Conservation (phyloP, 2,797 vertebrate species). For the Molossus alvarezi region DNA sequence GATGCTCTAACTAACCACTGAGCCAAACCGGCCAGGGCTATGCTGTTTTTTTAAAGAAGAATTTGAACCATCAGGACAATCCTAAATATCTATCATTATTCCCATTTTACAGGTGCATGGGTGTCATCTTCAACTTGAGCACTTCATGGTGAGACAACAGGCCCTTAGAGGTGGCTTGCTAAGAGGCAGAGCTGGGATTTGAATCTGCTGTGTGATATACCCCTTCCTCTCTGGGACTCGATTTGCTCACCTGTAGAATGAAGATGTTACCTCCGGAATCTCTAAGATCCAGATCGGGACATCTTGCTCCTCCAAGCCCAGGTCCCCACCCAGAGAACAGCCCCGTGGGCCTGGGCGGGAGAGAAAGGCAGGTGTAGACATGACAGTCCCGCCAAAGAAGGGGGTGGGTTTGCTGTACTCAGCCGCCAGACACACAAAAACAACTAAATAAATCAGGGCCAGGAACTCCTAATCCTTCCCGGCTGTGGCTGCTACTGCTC, state of each 20-base stretch:
- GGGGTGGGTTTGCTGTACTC: background rate
- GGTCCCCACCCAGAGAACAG: slow-evolving; percentile 58
- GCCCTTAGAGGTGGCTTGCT: background rate
- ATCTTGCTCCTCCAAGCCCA: background rate
- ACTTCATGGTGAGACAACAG: background rate
- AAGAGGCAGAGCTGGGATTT: slow-evolving; percentile 3
- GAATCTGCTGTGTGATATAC: background rate
- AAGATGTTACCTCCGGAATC: slow-evolving; percentile 5
- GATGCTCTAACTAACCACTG: no score
- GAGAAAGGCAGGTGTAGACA: slow-evolving; percentile 73
- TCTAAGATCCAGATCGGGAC: background rate
- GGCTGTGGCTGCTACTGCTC: slow-evolving; percentile 79
- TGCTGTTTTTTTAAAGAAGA: background rate
- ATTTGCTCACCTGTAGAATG: slow-evolving; percentile 65
- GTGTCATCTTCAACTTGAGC: background rate
- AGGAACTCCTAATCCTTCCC: slow-evolving; percentile 83
- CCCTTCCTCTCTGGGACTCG: slow-evolving; percentile 3
- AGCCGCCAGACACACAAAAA: slow-evolving; percentile 81
- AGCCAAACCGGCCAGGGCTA: no score
- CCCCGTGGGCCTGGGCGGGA: slow-evolving; percentile 21
- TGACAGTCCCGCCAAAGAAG: slow-evolving; percentile 32
- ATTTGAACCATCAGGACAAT: background rate
- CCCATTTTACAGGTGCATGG: slow-evolving; percentile 1
- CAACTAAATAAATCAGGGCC: slow-evolving; percentile 84
- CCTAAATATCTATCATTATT: background rate